Evolutionary conservation across 2,888 invertebrate species (phyloP), one percentile per base, ranked within the genome.

Genomic region (Gari tellinella): DNA sequence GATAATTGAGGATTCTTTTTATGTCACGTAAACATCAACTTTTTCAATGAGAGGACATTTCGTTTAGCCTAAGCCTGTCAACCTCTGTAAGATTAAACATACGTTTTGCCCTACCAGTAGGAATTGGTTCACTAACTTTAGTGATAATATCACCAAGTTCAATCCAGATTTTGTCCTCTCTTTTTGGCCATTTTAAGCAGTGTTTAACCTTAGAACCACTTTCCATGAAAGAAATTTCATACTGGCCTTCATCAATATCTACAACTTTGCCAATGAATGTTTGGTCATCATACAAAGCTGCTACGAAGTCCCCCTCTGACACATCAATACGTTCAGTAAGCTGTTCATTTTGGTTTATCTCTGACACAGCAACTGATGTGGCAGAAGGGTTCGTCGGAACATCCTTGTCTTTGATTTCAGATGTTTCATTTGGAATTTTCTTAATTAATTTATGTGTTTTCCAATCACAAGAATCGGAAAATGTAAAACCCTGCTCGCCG

Each of bases 401-500:
- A 43, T n/a, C 26, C 5, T 53, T 15, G 25, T 53, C 19, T 37
- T 31, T 3, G 26, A 7, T 26, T n/a, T n/a, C n/a, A n/a, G n/a
- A n/a, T n/a, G n/a, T n/a, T n/a, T 4, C 15, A 26, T 60, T 4
- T 25, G 15, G 12, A n/a, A 2, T 15, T 4, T 10, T 23, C 23
- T 56, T 41, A 23, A 1, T n/a, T 1, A 40, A 2, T 1, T 4
- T 37, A 40, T 46, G 21, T 17, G 15, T 53, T 41, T 25, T 26
- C 67, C 67, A 67, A 17, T 60, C 61, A 53, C 67, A 67, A 19
- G 23, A 15, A 14, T 62, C 53, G 8, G 62, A 43, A 45, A n/a
- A 60, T 2, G 56, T n/a, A 26, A 67, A 67, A 4, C 67, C 60
- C 0, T 46, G 48, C 15, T 53, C 45, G 23, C 37, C 46, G 21